Evolutionary conservation across 2,888 invertebrate genomes (phyloP).

Genomic region (Nemotelus pantherinus): DNA sequence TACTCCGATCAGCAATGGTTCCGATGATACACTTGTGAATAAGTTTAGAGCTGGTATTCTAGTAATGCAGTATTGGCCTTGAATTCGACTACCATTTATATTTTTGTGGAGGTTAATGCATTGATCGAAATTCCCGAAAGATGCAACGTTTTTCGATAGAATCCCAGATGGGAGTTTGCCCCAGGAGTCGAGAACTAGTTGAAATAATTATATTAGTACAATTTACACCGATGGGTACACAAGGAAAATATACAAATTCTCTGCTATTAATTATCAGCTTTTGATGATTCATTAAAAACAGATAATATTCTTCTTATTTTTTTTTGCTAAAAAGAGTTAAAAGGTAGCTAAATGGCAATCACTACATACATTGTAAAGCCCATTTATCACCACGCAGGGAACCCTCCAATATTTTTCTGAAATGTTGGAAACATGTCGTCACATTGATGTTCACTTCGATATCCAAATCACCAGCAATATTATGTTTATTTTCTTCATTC

Average conservation of each 20-base stretch:
- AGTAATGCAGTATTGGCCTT: constrained; percentile 64
- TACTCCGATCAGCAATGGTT: constrained; percentile 58
- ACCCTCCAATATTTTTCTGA: neutral
- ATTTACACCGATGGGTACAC: neutral
- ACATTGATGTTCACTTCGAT: neutral
- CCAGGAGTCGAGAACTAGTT: constrained; percentile 49
- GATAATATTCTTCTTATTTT: no score
- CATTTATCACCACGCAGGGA: neutral
- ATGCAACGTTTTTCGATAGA: constrained; percentile 40
- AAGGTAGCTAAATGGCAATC: no score
- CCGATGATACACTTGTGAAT: constrained; percentile 52
- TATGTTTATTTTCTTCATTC: no score
- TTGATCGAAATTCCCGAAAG: constrained; percentile 47
- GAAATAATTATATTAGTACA: neutral
- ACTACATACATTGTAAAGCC: constrained; percentile 22
- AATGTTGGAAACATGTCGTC: neutral
- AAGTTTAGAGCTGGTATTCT: constrained; percentile 53
- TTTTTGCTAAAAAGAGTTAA: no score
- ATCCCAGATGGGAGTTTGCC: constrained; percentile 48
- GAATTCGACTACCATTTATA: constrained; percentile 55
- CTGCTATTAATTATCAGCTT: neutral
- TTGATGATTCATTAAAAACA: no score
- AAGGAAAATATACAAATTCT: neutral
- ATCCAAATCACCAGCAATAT: neutral
- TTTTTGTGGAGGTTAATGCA: constrained; percentile 45